Base-by-base conservation (phyloP, 2,113 vertebrate species). In the Oreochromis aureus region DNA sequence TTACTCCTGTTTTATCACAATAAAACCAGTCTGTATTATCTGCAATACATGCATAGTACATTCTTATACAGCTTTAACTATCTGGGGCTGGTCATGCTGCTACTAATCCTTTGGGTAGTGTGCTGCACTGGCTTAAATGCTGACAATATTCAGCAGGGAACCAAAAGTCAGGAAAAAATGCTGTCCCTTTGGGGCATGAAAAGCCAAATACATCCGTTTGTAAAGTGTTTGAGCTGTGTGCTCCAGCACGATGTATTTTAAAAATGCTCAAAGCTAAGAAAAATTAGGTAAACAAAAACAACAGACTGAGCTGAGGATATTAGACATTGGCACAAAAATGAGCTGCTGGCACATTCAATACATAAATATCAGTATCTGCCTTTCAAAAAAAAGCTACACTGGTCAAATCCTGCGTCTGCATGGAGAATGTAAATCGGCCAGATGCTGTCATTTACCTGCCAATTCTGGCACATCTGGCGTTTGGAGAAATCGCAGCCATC, bases 391-490 rank as follows among this genome's bases (percentile, higher is more conserved):
- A 83, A 91, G 44, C 32, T 22, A 48, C 24, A 80, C 16, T 34
- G 36, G 46, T 53, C 73, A 53, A 78, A 78, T 82, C 84, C 51
- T 15, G 24, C 18, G 2, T 80, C 18, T 66, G 54, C 32, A 22
- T 48, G 80, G 44, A 86, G 51, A 58, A 80, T 51, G 79, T 13
- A 66, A 87, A 86, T 51, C 4, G 1, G 24, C 78, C 44, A 66
- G 18, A 53, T 22, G 59, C 24, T 53, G 78, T 63, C 53, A 16
- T 56, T 86, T 69, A 55, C 18, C 53, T 32, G 22, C 48, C 36
- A 80, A 87, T 81, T 30, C 41, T 83, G 51, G 89, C 89, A 92
- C 86, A 84, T 86, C 39, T 71, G 81, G 78, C 69, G 3, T 89
- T 82, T 90, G 63, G 27, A 89, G 56, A 22, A 59, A 46, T 88